These are phyloP conservation scores for Chamaea fasciata DNA, from an alignment of 2,113 vertebrate genomes.

Conservation along the genomic window DNA sequence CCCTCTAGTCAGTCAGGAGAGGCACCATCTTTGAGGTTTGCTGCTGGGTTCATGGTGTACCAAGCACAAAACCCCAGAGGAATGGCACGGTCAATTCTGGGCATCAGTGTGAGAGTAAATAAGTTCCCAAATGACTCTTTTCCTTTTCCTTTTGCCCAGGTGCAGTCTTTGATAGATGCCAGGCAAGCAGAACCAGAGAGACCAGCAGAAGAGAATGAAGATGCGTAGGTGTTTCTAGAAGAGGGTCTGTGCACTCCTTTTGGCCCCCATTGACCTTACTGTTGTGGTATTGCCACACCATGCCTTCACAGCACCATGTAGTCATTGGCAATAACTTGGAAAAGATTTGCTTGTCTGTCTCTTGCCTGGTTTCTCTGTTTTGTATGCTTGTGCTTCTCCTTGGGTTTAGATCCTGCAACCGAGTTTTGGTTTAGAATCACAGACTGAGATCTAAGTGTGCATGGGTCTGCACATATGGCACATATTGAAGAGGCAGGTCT, in stretches of 20 bases:
- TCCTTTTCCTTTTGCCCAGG: constrained; percentile 21
- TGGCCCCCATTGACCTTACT: not conserved
- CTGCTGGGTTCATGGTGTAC: not conserved
- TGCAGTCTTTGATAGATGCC: constrained; percentile 44
- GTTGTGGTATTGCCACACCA: not conserved
- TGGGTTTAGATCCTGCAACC: not conserved
- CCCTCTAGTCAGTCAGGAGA: not conserved
- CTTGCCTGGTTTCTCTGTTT: not conserved
- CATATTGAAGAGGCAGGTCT: not conserved
- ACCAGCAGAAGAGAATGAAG: not conserved
- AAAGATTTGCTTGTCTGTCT: not conserved
- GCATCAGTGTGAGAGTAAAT: not conserved
- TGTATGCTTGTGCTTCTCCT: not conserved
- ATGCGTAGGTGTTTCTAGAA: not conserved
- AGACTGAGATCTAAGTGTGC: not conserved
- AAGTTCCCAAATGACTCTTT: not conserved
- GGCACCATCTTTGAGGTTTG: not conserved
- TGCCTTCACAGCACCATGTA: not conserved
- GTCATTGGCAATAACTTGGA: not conserved
- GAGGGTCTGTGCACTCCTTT: not conserved
- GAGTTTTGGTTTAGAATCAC: not conserved
- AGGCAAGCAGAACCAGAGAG: not conserved
- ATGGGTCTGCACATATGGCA: not conserved
- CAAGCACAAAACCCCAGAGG: not conserved
- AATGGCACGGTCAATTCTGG: not conserved